Base-by-base conservation (phyloP, 2,888 invertebrate species). In the Gibbula magus region DNA sequence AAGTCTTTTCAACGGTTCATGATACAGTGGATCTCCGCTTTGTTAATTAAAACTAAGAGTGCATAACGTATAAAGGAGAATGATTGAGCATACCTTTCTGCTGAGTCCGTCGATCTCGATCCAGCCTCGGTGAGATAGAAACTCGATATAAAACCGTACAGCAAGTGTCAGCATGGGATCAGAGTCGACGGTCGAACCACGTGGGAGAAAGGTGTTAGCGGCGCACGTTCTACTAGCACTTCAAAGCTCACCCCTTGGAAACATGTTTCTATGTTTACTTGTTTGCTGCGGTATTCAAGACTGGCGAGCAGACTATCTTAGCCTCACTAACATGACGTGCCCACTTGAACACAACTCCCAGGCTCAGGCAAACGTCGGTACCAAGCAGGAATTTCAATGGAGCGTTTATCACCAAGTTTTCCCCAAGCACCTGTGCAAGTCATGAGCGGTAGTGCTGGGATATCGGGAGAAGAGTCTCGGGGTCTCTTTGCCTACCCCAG, bases 401-500 rank as follows among this genome's bases (percentile, higher is more conserved):
- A 25, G n/a, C 25, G 61, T 29, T 61, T 61, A 61, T 25, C 61
- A 61, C 29, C 25, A 61, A 61, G 29, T 61, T 61, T 61, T 61
- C n/a, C 61, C 61, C 13, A 61, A 29, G 61, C 61, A 61, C 61
- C 61, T 61, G 61, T 61, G 61, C 61, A 29, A 22, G 61, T 61
- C 61, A 61, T 61, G 29, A 61, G 16, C 61, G 29, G 16, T 25
- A 61, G 61, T 13, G 61, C 29, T 13, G 61, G 29, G 20, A 61
- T 61, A 29, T 61, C 29, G 61, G 61, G 13, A 18, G 25, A 29
- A n/a, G 29, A 61, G 29, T 29, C 61, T 29, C 25, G 61, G 25
- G 29, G 29, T 29, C 61, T 18, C 61, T 29, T 25, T 29, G 29
- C 61, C 61, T 25, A 61, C 61, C 29, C 29, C 29, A 29, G 61